A percentile compares a stretch with the other conserved stretches of the same genome.
phyloP scores from a whole-genome alignment of 2,888 invertebrate genomes.

The Amiota minor region DNA sequence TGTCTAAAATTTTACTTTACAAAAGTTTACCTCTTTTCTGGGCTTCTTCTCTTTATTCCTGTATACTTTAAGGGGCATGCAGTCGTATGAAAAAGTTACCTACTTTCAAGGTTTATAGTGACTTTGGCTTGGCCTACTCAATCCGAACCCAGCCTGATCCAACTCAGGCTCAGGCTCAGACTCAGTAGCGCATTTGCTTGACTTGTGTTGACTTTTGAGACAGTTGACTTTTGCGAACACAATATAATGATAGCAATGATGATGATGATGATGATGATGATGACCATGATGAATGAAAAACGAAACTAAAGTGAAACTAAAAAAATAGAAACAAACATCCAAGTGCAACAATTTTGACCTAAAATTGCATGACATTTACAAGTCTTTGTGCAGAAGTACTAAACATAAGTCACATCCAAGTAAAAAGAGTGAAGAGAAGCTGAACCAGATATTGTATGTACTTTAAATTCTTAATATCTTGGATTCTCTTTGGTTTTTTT shows the following conservation, averaged over 20 bases:
- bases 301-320: conserved; percentile 46
- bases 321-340: conserved; percentile 20
- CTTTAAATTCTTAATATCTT: too few relatives aligned
- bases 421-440: too few relatives aligned
- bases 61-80: background rate
- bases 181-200: too few relatives aligned
- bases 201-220: conserved; percentile 60
- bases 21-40: background rate
- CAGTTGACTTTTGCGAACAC: conserved; percentile 43
- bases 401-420: too few relatives aligned
- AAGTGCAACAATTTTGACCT: conserved; percentile 53
- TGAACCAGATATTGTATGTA: too few relatives aligned
- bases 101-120: too few relatives aligned
- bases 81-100: too few relatives aligned
- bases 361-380: conserved; percentile 46
- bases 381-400: conserved; percentile 36
- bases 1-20: conserved; percentile 18
- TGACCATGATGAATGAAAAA: conserved; percentile 38
- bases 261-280: background rate
- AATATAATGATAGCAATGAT: background rate
- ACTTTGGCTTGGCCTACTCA: too few relatives aligned
- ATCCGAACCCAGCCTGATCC: too few relatives aligned
- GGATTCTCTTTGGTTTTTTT: too few relatives aligned
- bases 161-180: too few relatives aligned
- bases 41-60: background rate